A percentile compares a stretch with the other conserved stretches of the same genome.
These are phyloP conservation scores for Orthonevra nobilis DNA, from an alignment of 2,888 invertebrate genomes.

Conservation along the genomic window DNA sequence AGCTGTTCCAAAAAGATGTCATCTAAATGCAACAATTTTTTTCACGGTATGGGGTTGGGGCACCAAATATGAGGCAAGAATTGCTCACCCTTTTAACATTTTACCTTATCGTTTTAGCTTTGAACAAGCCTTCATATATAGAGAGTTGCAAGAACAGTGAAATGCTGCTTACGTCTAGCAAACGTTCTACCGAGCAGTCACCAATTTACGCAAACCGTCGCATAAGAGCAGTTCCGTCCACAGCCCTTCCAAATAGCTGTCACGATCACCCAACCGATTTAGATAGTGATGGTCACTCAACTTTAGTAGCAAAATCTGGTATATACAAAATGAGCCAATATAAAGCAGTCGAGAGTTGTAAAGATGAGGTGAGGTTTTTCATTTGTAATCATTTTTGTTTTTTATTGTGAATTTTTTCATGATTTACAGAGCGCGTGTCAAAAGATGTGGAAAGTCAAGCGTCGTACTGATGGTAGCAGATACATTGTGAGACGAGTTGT, in stretches of 20 bases:
- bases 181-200: neutral
- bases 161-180: neutral
- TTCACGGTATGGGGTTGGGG: conserved; percentile 15
- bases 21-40: conserved; percentile 12
- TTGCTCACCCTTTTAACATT: too few species aligned
- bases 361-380: conserved; percentile 26
- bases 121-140: neutral
- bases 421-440: conserved; percentile 70
- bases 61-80: too few species aligned
- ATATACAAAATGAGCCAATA: conserved; percentile 40
- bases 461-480: conserved; percentile 49
- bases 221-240: conserved; percentile 33
- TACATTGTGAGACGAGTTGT: conserved; percentile 48
- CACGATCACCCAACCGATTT: conserved; percentile 24
- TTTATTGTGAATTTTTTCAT: conserved; percentile 73
- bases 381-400: neutral
- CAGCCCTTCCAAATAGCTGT: neutral
- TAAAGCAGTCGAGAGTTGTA: conserved; percentile 21
- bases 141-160: conserved; percentile 2
- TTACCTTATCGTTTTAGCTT: too few species aligned
- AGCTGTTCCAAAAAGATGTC: neutral
- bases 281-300: conserved; percentile 55
- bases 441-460: conserved; percentile 55
- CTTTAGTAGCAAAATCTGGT: conserved; percentile 42
- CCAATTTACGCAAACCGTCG: too few species aligned